These are phyloP conservation scores for Rhinogobius similis DNA, from an alignment of 2,113 vertebrate genomes.

Conservation along the genomic window DNA sequence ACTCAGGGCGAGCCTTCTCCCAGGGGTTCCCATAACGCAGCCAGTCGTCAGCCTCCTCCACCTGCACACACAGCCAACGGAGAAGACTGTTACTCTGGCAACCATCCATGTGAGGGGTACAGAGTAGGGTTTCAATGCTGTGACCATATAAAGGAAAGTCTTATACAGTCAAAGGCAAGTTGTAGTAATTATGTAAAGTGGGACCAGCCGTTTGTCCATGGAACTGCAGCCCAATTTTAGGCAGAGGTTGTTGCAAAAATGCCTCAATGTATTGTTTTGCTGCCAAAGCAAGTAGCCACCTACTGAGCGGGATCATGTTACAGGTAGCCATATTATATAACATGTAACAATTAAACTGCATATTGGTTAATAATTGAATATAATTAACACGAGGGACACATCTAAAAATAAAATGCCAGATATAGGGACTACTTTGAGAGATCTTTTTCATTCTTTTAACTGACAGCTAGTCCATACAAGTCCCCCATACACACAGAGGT, in stretches of 20 bases:
- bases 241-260: neutral
- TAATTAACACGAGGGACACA: too few relatives aligned
- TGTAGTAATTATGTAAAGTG: too few relatives aligned
- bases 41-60: conserved; percentile 94
- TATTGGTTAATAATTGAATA: too few relatives aligned
- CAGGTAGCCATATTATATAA: neutral
- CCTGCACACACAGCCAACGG: conserved; percentile 58
- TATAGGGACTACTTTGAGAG: too few relatives aligned
- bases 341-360: neutral
- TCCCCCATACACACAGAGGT: too few relatives aligned
- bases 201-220: neutral
- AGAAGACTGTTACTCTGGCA: neutral
- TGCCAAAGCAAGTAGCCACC: neutral
- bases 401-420: too few relatives aligned
- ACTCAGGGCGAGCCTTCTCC: conserved; percentile 93
- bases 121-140: neutral
- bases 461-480: too few relatives aligned
- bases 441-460: too few relatives aligned
- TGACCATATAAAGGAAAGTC: neutral
- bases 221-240: neutral
- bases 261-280: neutral
- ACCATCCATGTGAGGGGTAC: neutral
- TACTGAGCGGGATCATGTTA: neutral
- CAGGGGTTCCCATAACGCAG: conserved; percentile 92
- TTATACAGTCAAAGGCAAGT: neutral